Evolutionary conservation across 2,113 vertebrate genomes (phyloP).

Genomic region (Physeter macrocephalus): DNA sequence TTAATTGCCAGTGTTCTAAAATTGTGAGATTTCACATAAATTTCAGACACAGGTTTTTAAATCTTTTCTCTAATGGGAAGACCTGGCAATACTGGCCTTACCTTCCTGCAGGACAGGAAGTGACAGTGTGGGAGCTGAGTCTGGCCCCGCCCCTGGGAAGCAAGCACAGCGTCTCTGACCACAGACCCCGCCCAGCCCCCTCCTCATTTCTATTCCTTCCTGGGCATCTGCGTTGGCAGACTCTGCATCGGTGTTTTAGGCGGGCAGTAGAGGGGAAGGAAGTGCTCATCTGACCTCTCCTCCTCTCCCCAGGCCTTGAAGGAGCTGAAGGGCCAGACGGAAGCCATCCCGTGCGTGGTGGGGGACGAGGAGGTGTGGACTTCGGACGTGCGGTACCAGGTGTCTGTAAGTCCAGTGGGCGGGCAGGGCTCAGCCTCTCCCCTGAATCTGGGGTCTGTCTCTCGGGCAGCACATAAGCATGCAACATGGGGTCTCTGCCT

Average conservation of each 20-base stretch:
- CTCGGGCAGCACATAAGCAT: fast-evolving
- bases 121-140: too few species aligned
- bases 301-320: conserved; percentile 81
- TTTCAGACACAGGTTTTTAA: background rate
- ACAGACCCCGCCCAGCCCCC: fast-evolving
- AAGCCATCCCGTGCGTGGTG: conserved; percentile 91
- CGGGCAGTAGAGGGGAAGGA: background rate
- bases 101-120: background rate
- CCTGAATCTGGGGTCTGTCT: background rate
- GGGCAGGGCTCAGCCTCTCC: fast-evolving
- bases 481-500: fast-evolving
- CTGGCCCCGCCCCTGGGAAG: too few species aligned
- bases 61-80: background rate
- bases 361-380: conserved; percentile 96
- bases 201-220: fast-evolving
- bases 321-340: conserved; percentile 84
- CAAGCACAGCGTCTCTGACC: background rate
- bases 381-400: conserved; percentile 85
- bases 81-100: background rate
- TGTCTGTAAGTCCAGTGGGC: conserved; percentile 85
- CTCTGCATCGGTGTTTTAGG: fast-evolving
- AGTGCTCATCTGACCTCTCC: fast-evolving
- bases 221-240: fast-evolving
- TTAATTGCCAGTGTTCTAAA: background rate
- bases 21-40: background rate